Base-by-base conservation (phyloP, 1,140 invertebrate genomes). In the Leptinotarsa texana region DNA sequence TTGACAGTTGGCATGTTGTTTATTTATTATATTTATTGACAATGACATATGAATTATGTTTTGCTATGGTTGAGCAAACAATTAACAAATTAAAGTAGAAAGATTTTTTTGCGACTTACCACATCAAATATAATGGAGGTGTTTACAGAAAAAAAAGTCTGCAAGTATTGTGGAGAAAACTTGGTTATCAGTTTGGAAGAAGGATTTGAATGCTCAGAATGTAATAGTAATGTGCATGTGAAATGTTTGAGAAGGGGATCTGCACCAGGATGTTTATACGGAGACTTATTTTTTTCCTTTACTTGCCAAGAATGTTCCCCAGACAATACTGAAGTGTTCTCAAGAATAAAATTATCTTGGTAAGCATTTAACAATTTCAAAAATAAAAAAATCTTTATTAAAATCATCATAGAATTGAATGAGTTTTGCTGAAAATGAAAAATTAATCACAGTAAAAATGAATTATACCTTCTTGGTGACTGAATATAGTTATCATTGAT, bases 261-360 rank as follows among this genome's bases (percentile, higher is more conserved):
- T 22, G 88, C 90, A 11, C 92, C 92, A 0, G 91, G 90, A 1
- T 88, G 91, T 71, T 86, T 95, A n/a, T 80, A 89, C 2, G 92
- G 92, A 27, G 94, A 95, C 87, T 88, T 93, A 13, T 94, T 95
- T 83, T 95, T 93, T 75, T 87, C 89, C 57, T 91, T 93, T 57
- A 89, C 86, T 57, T 95, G 93, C 81, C 80, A 84, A 48, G 87
- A 89, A 63, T 95, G 94, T 81, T 89, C 87, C 61, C 77, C 83
- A 1, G 80, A 82, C 49, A 86, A 86, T 0, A 85, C 87, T 57
- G 92, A 93, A 84, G 80, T 85, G 42, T 87, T 92, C 74, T 80
- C 82, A 22, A 86, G 92, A 49, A 88, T 89, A 21, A 91, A 88
- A 85, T 87, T 93, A 81, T 88, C 90, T 18, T 93, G 93, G 91